These are phyloP conservation scores for Tiaroga cobitis DNA, from an alignment of 2,797 vertebrate species.

Conservation along the genomic window DNA sequence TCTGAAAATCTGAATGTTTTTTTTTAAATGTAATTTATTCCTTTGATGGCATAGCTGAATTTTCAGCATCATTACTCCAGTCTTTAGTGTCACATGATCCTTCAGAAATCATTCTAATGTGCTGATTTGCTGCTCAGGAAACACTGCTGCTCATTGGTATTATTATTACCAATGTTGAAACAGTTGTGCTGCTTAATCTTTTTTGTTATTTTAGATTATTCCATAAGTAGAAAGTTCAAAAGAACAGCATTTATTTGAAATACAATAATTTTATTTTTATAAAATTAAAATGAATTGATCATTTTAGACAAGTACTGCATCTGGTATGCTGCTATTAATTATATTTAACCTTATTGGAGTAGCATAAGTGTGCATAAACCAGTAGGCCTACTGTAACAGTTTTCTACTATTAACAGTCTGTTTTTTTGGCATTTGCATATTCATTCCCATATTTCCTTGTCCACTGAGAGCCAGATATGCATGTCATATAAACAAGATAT, in stretches of 20 bases:
- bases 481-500: background rate
- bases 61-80: background rate
- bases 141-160: too few relatives aligned
- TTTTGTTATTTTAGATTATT: too few relatives aligned
- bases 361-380: background rate
- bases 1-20: too few relatives aligned
- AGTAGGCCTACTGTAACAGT: background rate
- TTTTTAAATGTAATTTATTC: too few relatives aligned
- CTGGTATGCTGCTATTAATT: background rate
- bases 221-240: too few relatives aligned
- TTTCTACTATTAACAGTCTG: background rate
- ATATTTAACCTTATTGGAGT: background rate
- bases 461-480: background rate
- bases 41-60: background rate
- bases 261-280: background rate
- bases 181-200: too few relatives aligned
- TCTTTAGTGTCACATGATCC: background rate
- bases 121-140: background rate
- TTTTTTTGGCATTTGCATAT: background rate
- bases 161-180: background rate
- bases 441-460: background rate
- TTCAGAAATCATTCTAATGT: background rate
- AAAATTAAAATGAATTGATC: background rate
- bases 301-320: background rate
- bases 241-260: too few relatives aligned